Evolutionary conservation across 1,140 invertebrate genomes (phyloP).

Genomic region (Popillia japonica): DNA sequence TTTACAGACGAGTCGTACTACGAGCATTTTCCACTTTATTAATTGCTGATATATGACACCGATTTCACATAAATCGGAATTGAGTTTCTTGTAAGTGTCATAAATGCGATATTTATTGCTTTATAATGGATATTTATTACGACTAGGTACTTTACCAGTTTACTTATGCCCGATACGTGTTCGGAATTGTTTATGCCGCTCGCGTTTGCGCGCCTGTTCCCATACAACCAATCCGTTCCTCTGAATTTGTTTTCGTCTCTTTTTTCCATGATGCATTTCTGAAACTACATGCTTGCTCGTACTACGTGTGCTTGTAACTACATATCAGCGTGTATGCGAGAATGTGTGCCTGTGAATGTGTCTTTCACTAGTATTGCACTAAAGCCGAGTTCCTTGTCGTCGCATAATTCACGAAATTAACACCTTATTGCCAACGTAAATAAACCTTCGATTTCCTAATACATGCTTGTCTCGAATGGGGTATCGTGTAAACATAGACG

Average conservation of each 20-base stretch:
- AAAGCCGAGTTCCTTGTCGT: conserved; percentile 1
- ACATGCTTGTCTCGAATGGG: conserved; percentile 25
- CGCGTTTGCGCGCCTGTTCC: conserved; percentile 5
- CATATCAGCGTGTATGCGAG: neutral
- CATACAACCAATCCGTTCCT: neutral
- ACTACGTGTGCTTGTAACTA: neutral
- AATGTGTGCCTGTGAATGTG: neutral
- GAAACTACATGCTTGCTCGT: neutral
- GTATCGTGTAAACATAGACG: conserved; percentile 29
- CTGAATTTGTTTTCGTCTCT: conserved; percentile 11
- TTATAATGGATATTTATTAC: conserved; percentile 49
- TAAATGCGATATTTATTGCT: conserved; percentile 46
- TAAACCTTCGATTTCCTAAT: conserved; percentile 35
- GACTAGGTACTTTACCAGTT: conserved; percentile 41
- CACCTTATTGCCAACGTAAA: conserved; percentile 35
- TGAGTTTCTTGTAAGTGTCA: conserved; percentile 46
- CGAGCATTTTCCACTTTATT: conserved; percentile 44
- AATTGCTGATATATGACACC: conserved; percentile 44
- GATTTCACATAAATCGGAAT: conserved; percentile 46
- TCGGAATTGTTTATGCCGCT: conserved; percentile 37
- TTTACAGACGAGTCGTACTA: conserved; percentile 36
- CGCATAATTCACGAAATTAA: conserved; percentile 35
- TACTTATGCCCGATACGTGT: conserved; percentile 44
- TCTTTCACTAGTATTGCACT: neutral
- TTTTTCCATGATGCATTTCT: conserved; percentile 6